Conservation (phyloP, 1,140 invertebrate species). For the Bemisia tabaci region DNA sequence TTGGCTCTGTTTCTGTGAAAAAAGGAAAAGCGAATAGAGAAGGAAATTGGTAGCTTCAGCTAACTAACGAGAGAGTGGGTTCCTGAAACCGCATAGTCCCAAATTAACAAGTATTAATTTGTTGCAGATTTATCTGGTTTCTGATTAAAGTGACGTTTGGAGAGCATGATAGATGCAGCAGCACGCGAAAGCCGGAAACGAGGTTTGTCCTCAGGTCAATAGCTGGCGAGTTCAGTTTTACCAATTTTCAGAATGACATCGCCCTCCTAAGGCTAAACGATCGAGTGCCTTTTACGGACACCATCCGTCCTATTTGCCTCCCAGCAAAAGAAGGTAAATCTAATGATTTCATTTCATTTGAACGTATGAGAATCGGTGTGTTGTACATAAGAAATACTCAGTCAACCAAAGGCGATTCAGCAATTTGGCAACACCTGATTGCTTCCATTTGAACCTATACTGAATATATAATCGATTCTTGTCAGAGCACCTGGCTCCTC, state of each 20-base stretch:
- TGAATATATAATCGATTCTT: no score
- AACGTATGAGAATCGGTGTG: not conserved
- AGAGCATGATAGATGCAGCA: conserved; percentile 65
- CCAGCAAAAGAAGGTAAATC: conserved; percentile 44
- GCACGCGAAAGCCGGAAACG: conserved; percentile 50
- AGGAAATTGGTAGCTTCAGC: no score
- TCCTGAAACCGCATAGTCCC: no score
- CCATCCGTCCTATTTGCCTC: conserved; percentile 63
- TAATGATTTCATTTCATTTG: not conserved
- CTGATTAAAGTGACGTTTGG: conserved; percentile 77
- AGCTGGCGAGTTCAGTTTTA: conserved; percentile 59
- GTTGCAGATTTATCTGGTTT: conserved; percentile 74
- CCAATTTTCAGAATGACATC: conserved; percentile 75
- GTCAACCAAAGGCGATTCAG: not conserved
- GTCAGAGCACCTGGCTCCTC: no score
- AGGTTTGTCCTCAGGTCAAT: conserved; percentile 58
- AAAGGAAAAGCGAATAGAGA: no score
- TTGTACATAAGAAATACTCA: not conserved
- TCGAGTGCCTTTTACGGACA: conserved; percentile 52
- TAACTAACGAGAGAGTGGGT: no score
- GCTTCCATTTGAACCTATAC: no score
- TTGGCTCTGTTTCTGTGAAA: no score
- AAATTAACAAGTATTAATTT: no score
- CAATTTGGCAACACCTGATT: no score
- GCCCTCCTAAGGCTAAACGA: conserved; percentile 63